A percentile compares a stretch with the other conserved stretches of the same genome.
These are phyloP conservation scores for Diaperis boleti DNA, from an alignment of 2,888 invertebrate genomes.

Conservation along the genomic window DNA sequence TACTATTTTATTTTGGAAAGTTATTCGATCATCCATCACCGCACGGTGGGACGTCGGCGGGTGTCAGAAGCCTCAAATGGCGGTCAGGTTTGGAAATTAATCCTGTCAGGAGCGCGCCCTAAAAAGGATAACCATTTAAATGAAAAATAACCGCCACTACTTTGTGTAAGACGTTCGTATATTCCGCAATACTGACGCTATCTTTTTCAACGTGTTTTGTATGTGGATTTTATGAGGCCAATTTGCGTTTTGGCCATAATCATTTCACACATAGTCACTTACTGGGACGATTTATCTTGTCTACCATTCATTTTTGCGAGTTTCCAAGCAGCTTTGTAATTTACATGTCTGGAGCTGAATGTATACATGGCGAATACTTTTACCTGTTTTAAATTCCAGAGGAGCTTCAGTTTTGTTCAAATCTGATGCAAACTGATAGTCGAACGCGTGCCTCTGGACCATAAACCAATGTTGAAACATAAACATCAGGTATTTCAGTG, in stretches of 20 bases:
- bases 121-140: slow-evolving; percentile 41
- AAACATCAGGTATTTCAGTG: slow-evolving; percentile 16
- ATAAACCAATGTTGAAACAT: slow-evolving; percentile 25
- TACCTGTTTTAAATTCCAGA: too few species aligned
- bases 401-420: too few species aligned
- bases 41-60: slow-evolving; percentile 15
- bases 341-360: too few species aligned
- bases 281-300: slow-evolving; percentile 22
- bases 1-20: slow-evolving; percentile 23
- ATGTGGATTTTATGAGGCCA: slow-evolving; percentile 28
- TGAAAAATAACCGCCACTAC: slow-evolving; percentile 37
- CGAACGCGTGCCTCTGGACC: slow-evolving; percentile 8
- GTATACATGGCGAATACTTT: too few species aligned
- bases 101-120: slow-evolving; percentile 35
- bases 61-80: slow-evolving; percentile 34
- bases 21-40: slow-evolving; percentile 32
- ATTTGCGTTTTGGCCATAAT: slow-evolving; percentile 34
- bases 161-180: slow-evolving; percentile 36
- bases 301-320: slow-evolving; percentile 6
- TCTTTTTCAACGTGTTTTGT: slow-evolving; percentile 36
- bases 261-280: slow-evolving; percentile 26
- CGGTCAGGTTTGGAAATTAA: slow-evolving; percentile 41
- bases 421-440: slow-evolving; percentile 5
- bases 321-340: too few species aligned
- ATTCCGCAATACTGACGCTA: slow-evolving; percentile 27